Conservation (phyloP, 2,113 vertebrate genomes). For the Glaucomys volans region DNA sequence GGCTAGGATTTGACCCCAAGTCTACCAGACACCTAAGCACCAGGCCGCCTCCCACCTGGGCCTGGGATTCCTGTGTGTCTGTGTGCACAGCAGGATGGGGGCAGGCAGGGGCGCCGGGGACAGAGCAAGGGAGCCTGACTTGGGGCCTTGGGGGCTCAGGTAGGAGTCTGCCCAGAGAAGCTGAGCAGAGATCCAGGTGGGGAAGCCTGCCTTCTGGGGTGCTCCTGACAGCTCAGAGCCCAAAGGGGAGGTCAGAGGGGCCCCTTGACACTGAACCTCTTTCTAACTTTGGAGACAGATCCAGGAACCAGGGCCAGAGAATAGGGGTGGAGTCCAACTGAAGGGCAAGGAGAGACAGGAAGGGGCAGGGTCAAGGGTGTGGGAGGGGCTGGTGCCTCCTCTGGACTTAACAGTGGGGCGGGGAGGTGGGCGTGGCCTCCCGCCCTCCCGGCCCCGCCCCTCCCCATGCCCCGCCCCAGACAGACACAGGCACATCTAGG, state of each 20-base stretch:
- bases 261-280: neutral
- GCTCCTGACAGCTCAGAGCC: neutral
- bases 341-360: neutral
- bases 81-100: neutral
- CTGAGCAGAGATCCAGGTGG: neutral
- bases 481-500: constrained; percentile 83
- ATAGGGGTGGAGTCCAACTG: neutral
- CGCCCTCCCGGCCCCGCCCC: constrained; percentile 21
- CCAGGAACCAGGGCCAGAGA: neutral
- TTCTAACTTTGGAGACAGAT: neutral
- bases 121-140: neutral
- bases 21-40: neutral
- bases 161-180: too few species aligned
- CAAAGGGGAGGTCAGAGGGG: neutral
- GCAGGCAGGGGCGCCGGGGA: neutral
- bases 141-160: too few species aligned
- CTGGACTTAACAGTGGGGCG: neutral
- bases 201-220: neutral
- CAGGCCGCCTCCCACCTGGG: neutral
- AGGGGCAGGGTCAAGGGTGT: neutral
- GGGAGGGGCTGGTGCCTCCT: neutral
- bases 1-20: neutral
- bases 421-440: constrained; percentile 13
- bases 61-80: neutral
- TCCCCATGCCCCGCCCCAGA: constrained; percentile 58